A percentile compares a stretch with the other conserved stretches of the same genome.
phyloP scores from a whole-genome alignment of 2,113 vertebrate genomes.

The Callionymus lyra region DNA sequence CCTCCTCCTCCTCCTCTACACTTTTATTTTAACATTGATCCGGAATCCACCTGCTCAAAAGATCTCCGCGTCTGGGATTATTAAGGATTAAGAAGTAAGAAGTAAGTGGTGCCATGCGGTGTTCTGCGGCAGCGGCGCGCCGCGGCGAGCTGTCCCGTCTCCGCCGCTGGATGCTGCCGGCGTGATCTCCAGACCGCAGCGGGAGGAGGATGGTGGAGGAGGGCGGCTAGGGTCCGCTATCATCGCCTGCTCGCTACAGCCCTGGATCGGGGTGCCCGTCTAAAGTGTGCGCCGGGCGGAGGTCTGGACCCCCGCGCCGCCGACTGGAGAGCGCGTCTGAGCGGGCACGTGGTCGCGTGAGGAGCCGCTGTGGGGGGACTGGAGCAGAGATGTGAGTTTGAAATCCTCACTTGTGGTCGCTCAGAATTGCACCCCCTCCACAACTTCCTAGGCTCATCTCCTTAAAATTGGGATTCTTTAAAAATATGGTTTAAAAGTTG shows the following conservation, averaged over 20 bases:
- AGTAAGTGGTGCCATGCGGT: slow-evolving; percentile 1
- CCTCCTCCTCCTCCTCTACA: not conserved
- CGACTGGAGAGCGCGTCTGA: slow-evolving; percentile 10
- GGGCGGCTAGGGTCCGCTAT: slow-evolving; percentile 52
- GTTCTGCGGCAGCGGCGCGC: slow-evolving; percentile 14
- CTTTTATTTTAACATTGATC: not conserved
- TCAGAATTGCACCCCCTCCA: no score
- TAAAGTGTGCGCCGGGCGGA: no score
- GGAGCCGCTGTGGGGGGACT: no score
- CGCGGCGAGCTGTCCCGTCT: slow-evolving; percentile 10
- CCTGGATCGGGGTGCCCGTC: no score
- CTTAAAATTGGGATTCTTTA: no score
- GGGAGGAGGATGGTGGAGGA: slow-evolving; percentile 8
- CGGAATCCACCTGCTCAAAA: not conserved
- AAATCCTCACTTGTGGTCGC: no score
- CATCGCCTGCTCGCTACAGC: slow-evolving; percentile 43
- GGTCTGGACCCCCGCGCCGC: slow-evolving; percentile 19
- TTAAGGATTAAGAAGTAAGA: not conserved
- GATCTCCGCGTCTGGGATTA: slow-evolving; percentile 7
- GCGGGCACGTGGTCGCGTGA: no score
- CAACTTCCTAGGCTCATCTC: no score
- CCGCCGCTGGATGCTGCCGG: slow-evolving; percentile 10
- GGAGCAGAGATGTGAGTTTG: no score
- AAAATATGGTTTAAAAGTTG: no score
- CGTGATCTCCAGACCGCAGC: slow-evolving; percentile 29